Conservation (phyloP, 1,140 invertebrate species). For the Aphaenogaster rudis region DNA sequence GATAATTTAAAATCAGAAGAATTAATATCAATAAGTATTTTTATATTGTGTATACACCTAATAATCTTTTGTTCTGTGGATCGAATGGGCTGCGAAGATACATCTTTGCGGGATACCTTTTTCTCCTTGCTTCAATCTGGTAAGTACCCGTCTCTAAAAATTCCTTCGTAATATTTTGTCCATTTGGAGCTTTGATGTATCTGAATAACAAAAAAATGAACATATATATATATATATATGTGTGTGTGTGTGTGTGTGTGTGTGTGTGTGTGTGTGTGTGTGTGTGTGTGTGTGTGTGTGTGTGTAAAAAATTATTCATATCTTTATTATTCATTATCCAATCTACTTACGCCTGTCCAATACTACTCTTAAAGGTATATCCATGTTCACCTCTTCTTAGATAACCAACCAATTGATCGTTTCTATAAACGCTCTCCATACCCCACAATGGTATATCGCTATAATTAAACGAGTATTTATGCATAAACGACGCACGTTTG, state of each 20-base stretch:
- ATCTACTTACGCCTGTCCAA: constrained; percentile 89
- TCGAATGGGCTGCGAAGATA: constrained; percentile 94
- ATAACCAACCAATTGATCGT: constrained; percentile 92
- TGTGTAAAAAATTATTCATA: not conserved
- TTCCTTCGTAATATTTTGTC: constrained; percentile 88
- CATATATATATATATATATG: not conserved
- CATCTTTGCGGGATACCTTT: constrained; percentile 90
- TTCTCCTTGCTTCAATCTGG: constrained; percentile 93
- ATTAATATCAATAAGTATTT: not conserved
- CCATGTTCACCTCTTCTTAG: constrained; percentile 93
- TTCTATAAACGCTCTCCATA: constrained; percentile 93
- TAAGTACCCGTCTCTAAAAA: constrained; percentile 92
- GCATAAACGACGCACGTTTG: not conserved
- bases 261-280: no score
- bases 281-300: no score
- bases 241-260: no score
- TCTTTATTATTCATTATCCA: constrained; percentile 37
- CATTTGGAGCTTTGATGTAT: constrained; percentile 88
- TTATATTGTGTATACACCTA: constrained; percentile 79
- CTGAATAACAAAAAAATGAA: constrained; percentile 79
- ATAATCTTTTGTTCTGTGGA: constrained; percentile 89
- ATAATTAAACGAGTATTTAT: constrained; percentile 62
- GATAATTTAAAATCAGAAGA: not conserved
- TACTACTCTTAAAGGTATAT: constrained; percentile 90
- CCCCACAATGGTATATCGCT: constrained; percentile 92